Evolutionary conservation across 2,888 invertebrate species (phyloP).

Genomic region (Ptilodon capucinus): DNA sequence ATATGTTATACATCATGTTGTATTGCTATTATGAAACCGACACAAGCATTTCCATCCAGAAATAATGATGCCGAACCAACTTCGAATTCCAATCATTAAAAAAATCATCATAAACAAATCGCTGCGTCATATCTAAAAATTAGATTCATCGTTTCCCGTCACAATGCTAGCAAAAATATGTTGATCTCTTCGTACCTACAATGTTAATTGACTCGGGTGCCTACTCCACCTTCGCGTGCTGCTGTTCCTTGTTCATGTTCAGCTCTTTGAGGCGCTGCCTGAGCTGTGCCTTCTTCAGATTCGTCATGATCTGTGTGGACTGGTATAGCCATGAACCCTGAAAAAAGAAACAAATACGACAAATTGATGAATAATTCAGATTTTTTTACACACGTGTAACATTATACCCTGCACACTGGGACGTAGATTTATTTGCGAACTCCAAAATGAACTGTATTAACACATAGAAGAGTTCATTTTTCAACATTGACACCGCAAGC

Average conservation of each 20-base stretch:
- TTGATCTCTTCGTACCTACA: constrained; percentile 37
- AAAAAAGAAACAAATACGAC: too few species aligned
- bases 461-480: too few species aligned
- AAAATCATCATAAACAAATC: constrained; percentile 3
- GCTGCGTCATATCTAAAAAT: constrained; percentile 17
- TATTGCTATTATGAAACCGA: background rate
- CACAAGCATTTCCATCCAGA: background rate
- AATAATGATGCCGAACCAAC: background rate
- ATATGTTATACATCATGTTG: too few species aligned
- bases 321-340: constrained; percentile 96
- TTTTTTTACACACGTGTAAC: too few species aligned
- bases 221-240: constrained; percentile 63
- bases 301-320: constrained; percentile 93
- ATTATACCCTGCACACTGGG: too few species aligned
- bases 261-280: constrained; percentile 85
- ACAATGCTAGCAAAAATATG: constrained; percentile 46
- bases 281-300: constrained; percentile 91
- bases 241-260: constrained; percentile 63
- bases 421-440: too few species aligned
- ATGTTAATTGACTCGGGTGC: constrained; percentile 36
- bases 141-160: constrained; percentile 32
- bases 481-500: too few species aligned
- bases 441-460: too few species aligned
- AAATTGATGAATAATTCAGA: too few species aligned
- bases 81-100: background rate